phyloP scores from a whole-genome alignment of 2,888 invertebrate species.

The Bellardia bayeri region DNA sequence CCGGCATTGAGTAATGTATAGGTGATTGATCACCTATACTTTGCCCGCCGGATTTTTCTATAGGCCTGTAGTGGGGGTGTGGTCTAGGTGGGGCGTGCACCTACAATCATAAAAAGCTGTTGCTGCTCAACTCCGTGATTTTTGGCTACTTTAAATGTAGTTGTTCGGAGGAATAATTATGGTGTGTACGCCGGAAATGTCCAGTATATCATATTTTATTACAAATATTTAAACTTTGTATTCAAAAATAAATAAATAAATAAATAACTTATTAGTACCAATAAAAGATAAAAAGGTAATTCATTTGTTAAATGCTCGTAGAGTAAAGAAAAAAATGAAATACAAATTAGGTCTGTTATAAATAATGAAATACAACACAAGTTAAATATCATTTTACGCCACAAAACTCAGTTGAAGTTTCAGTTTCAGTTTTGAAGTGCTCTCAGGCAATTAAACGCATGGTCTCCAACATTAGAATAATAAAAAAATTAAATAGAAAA shows the following conservation, averaged over 20 bases:
- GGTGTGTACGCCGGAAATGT: too few species aligned
- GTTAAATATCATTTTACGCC: constrained; percentile 14
- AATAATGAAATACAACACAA: not conserved
- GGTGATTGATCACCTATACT: too few species aligned
- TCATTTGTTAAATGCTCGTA: not conserved
- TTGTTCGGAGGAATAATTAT: too few species aligned
- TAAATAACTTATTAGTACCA: not conserved
- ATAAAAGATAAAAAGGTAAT: not conserved
- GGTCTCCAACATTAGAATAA: not conserved
- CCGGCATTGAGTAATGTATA: too few species aligned
- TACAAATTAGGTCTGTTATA: not conserved
- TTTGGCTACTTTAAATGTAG: too few species aligned
- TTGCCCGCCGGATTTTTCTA: too few species aligned
- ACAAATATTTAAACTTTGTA: not conserved
- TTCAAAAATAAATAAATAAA: too few species aligned
- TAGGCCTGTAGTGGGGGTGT: too few species aligned
- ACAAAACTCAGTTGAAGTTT: not conserved
- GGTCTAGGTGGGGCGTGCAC: too few species aligned
- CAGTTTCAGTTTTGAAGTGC: not conserved
- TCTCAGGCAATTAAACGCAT: constrained; percentile 36
- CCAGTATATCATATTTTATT: too few species aligned
- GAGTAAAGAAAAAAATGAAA: not conserved
- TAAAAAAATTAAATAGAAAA: constrained; percentile 7
- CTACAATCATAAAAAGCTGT: too few species aligned
- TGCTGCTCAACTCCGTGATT: too few species aligned